Percentiles rank a stretch among this genome's conserved stretches.
Conservation (phyloP, 2,888 invertebrate genomes). For the Omphaloscelis lunosa region DNA sequence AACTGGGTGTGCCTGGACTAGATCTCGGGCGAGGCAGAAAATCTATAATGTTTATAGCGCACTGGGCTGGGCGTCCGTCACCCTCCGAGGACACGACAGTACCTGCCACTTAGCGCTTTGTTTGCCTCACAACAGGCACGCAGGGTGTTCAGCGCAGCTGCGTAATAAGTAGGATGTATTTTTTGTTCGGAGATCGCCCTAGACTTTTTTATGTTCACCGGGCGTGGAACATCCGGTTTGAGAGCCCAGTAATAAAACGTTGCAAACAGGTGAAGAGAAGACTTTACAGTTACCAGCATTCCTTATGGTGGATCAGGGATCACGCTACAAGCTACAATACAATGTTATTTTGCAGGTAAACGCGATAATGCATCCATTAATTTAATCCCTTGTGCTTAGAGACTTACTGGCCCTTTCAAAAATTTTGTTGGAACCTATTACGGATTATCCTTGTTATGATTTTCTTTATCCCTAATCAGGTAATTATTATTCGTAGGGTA, state of each 20-base stretch:
- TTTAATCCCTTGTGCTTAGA: not conserved
- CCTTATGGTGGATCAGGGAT: slow-evolving; percentile 32
- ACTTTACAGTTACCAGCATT: slow-evolving; percentile 32
- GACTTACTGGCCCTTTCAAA: not conserved
- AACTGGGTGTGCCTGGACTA: slow-evolving; percentile 52
- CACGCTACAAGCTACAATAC: not conserved
- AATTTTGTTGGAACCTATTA: slow-evolving; percentile 8
- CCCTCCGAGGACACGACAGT: slow-evolving; percentile 39
- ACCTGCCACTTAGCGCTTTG: slow-evolving; percentile 51
- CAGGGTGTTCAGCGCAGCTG: slow-evolving; percentile 50
- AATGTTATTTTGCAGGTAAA: slow-evolving; percentile 15
- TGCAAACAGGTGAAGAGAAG: slow-evolving; percentile 51
- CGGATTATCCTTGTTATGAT: not conserved
- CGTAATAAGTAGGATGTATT: slow-evolving; percentile 36
- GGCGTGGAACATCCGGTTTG: slow-evolving; percentile 50
- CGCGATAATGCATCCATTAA: slow-evolving; percentile 23
- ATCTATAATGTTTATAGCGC: slow-evolving; percentile 49
- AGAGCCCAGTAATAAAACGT: slow-evolving; percentile 19
- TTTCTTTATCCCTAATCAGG: not conserved
- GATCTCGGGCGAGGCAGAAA: slow-evolving; percentile 46
- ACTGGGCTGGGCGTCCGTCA: slow-evolving; percentile 38
- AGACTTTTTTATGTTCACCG: slow-evolving; percentile 42
- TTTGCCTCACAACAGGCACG: slow-evolving; percentile 31
- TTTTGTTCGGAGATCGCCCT: slow-evolving; percentile 50
- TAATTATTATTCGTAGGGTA: too few relatives aligned